phyloP scores from a whole-genome alignment of 2,888 invertebrate species.

The Meteorus colon region DNA sequence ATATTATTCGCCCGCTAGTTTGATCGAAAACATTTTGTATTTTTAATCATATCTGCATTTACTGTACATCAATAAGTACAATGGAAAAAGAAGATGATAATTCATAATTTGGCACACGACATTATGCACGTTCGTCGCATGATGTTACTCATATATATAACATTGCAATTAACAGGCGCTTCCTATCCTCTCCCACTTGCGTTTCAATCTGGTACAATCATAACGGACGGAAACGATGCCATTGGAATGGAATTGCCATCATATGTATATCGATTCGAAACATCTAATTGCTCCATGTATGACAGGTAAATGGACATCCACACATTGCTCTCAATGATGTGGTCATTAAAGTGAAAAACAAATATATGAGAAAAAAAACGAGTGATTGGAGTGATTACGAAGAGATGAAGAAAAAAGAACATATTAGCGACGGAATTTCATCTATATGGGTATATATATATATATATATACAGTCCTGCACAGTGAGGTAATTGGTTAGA shows the following conservation, averaged over 20 bases:
- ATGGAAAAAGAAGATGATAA: conserved; percentile 14
- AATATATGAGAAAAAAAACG: neutral
- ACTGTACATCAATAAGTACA: conserved; percentile 23
- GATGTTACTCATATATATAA: conserved; percentile 17
- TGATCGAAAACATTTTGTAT: neutral
- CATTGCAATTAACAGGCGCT: conserved; percentile 29
- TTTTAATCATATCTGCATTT: conserved; percentile 2
- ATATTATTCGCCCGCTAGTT: neutral
- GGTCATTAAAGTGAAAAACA: neutral
- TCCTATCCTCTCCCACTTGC: conserved; percentile 32
- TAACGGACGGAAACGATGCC: conserved; percentile 39
- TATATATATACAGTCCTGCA: neutral
- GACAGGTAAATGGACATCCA: conserved; percentile 20
- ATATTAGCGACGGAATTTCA: neutral
- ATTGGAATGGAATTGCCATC: conserved; percentile 33
- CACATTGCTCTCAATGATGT: neutral
- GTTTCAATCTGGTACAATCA: conserved; percentile 38
- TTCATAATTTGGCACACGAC: conserved; percentile 30
- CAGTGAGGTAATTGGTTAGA: neutral
- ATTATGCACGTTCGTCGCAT: neutral
- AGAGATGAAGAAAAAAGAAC: neutral
- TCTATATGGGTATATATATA: too few relatives aligned
- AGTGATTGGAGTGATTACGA: neutral
- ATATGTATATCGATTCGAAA: conserved; percentile 28
- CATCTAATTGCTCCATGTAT: conserved; percentile 29